Evolutionary conservation across 2,888 invertebrate species (phyloP).

Genomic region (Scrobipalpa costella): DNA sequence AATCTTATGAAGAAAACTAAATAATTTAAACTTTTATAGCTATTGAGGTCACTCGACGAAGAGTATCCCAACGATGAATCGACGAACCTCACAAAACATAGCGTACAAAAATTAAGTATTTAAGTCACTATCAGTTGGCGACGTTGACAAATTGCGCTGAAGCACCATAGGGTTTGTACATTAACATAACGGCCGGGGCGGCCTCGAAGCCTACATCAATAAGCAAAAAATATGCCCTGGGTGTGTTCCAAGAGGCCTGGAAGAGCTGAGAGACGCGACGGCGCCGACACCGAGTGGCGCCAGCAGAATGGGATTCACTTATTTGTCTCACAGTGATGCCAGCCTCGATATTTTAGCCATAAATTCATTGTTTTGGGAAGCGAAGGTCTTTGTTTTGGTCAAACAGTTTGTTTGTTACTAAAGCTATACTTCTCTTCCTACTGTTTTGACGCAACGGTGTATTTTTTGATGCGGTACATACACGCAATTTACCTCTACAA

Average conservation of each 20-base stretch:
- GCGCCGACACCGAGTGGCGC: constrained; percentile 15
- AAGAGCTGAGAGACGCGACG: constrained; percentile 26
- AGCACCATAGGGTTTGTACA: constrained; percentile 68
- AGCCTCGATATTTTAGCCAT: neutral
- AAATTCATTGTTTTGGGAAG: too few relatives aligned
- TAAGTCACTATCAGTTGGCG: constrained; percentile 46
- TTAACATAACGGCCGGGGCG: constrained; percentile 71
- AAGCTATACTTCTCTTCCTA: too few relatives aligned
- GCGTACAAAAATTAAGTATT: constrained; percentile 50
- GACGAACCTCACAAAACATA: constrained; percentile 46
- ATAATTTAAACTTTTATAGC: too few relatives aligned
- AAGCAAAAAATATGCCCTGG: constrained; percentile 74
- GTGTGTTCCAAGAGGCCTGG: constrained; percentile 66
- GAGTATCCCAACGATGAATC: too few relatives aligned
- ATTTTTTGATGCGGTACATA: too few relatives aligned
- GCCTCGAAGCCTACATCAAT: constrained; percentile 74
- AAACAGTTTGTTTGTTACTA: too few relatives aligned
- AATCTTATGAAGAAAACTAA: too few relatives aligned
- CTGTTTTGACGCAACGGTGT: too few relatives aligned
- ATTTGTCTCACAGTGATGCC: neutral
- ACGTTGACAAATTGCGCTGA: constrained; percentile 72
- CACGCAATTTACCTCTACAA: too few relatives aligned
- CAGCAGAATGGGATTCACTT: constrained; percentile 1
- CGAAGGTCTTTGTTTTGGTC: too few relatives aligned
- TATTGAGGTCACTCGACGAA: too few relatives aligned